Conservation (phyloP, 2,113 vertebrate species). For the Siphamia tubifer region DNA sequence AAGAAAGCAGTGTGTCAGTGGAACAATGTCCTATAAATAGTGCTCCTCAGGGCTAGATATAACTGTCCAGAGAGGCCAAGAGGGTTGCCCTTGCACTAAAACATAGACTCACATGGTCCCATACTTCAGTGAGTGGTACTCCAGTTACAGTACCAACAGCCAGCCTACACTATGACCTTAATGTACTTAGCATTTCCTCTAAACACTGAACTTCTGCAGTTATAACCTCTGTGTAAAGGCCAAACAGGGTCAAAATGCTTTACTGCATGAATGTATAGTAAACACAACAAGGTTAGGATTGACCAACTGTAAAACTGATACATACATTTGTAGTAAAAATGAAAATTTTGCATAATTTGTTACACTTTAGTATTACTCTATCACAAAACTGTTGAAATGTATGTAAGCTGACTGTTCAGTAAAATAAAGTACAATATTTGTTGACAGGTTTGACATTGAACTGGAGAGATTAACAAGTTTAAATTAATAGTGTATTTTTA, state of each 20-base stretch:
- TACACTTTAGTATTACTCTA: too few species aligned
- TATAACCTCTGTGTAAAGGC: neutral
- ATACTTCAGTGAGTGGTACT: conserved; percentile 48
- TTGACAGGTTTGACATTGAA: too few species aligned
- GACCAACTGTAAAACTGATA: too few species aligned
- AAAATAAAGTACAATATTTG: too few species aligned
- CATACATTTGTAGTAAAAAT: too few species aligned
- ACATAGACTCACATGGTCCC: conserved; percentile 54
- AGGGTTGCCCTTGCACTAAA: conserved; percentile 64
- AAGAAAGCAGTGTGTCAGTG: conserved; percentile 70
- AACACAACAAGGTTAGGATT: too few species aligned
- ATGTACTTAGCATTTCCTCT: conserved; percentile 24
- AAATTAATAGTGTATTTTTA: too few species aligned
- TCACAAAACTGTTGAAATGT: too few species aligned
- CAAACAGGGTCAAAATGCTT: neutral
- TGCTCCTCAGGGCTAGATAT: conserved; percentile 56
- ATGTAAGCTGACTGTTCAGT: too few species aligned
- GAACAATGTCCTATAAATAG: conserved; percentile 78
- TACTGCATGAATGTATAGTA: neutral
- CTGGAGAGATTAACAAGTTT: too few species aligned
- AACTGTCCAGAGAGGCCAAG: conserved; percentile 64
- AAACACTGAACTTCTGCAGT: conserved; percentile 6
- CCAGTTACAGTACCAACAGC: conserved; percentile 41
- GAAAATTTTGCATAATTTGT: too few species aligned
- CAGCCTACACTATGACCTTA: conserved; percentile 34